A percentile compares a stretch with the other conserved stretches of the same genome.
phyloP scores from a whole-genome alignment of 2,797 vertebrate genomes.

The Sebastes aleutianus region DNA sequence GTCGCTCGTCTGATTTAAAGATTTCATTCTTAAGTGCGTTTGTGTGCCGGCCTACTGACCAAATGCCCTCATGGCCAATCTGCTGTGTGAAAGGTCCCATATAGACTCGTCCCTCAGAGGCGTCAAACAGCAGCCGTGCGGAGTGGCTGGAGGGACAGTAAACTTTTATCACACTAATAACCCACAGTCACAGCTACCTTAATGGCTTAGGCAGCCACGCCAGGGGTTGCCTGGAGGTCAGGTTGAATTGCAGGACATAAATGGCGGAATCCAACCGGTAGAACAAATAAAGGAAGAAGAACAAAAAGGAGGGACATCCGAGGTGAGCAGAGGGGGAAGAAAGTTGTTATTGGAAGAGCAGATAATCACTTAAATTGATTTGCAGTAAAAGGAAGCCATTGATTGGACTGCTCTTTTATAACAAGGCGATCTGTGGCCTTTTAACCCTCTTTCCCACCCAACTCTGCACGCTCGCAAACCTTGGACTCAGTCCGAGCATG shows the following conservation, averaged over 20 bases:
- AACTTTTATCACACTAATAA: slow-evolving; percentile 83
- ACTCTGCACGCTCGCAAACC: slow-evolving; percentile 36
- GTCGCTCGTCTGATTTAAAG: slow-evolving; percentile 32
- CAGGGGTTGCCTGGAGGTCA: slow-evolving; percentile 80
- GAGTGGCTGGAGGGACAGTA: slow-evolving; percentile 77
- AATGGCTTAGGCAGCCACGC: slow-evolving; percentile 77
- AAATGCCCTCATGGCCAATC: slow-evolving; percentile 62
- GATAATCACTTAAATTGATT: slow-evolving; percentile 80
- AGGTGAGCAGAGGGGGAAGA: slow-evolving; percentile 67
- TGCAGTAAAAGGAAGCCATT: slow-evolving; percentile 70
- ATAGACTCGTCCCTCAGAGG: slow-evolving; percentile 60
- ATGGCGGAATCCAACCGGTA: slow-evolving; percentile 69
- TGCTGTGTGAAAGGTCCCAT: slow-evolving; percentile 65
- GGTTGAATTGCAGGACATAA: slow-evolving; percentile 84
- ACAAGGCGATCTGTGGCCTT: slow-evolving; percentile 57
- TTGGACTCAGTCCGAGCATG: slow-evolving; percentile 38
- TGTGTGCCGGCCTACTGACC: slow-evolving; percentile 54
- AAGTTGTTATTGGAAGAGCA: slow-evolving; percentile 68
- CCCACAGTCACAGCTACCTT: slow-evolving; percentile 75
- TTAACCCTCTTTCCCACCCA: slow-evolving; percentile 64
- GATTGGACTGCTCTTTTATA: slow-evolving; percentile 68
- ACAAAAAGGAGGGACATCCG: slow-evolving; percentile 44
- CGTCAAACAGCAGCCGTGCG: slow-evolving; percentile 70
- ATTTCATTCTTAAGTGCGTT: slow-evolving; percentile 26
- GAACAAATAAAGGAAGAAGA: slow-evolving; percentile 73